Evolutionary conservation across 2,797 vertebrate species (phyloP).

Genomic region (Oryzias sinensis): DNA sequence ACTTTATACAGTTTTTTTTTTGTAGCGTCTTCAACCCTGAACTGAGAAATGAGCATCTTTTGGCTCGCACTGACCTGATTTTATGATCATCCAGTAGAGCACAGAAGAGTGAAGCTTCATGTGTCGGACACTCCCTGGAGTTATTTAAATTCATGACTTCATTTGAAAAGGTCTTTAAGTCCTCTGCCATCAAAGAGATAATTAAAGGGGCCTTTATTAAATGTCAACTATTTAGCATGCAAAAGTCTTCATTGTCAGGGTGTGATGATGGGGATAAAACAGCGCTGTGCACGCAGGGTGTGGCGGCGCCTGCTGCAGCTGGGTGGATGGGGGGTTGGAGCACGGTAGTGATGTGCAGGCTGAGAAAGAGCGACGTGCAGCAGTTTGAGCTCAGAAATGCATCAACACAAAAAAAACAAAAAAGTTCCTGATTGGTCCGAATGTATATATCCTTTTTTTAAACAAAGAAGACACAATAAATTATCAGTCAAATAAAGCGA

Average conservation of each 20-base stretch:
- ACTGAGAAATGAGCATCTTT: neutral
- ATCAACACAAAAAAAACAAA: too few species aligned
- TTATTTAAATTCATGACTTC: conserved; percentile 27
- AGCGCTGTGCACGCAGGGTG: conserved; percentile 1
- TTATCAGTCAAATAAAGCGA: too few species aligned
- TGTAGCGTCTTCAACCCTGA: neutral
- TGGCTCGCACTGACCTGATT: neutral
- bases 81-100: neutral
- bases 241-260: conserved; percentile 11
- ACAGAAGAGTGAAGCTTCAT: conserved; percentile 7
- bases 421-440: neutral
- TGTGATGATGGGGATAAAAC: conserved; percentile 8
- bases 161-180: conserved; percentile 26
- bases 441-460: too few species aligned
- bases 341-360: conserved; percentile 7
- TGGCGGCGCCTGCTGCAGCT: conserved; percentile 3
- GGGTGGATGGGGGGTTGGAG: conserved; percentile 2
- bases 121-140: conserved; percentile 10
- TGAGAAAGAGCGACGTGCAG: conserved; percentile 12
- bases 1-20: too few species aligned
- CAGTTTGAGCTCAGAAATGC: conserved; percentile 17
- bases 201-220: conserved; percentile 22
- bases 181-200: conserved; percentile 20
- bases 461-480: too few species aligned
- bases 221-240: conserved; percentile 19